Evolutionary conservation across 2,888 invertebrate genomes (phyloP), one percentile per base, ranked within the genome.

Genomic region (Coenonympha glycerion): DNA sequence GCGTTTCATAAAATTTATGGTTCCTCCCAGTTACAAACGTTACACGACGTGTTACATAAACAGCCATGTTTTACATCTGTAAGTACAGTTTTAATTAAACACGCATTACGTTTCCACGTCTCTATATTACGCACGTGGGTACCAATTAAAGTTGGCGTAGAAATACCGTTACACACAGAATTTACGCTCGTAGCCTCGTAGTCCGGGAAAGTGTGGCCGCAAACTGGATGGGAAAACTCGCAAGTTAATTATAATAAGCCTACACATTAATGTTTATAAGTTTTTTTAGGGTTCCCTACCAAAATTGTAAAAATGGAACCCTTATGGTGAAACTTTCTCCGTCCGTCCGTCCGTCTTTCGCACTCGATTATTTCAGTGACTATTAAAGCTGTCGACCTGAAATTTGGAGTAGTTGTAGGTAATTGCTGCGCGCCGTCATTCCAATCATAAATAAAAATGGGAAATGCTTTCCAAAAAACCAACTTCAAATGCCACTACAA

Each of bases 101-200:
- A 31, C 30, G 44, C 41, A 19, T 22, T 44, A 42, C 42, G 21
- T 31, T 44, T 33, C 9, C 21, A 11, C 13, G 21, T 30, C 31
- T 33, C 15, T 15, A 33, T 22, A 31, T 33, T 33, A 44, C 44
- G 44, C 31, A 31, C 44, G 31, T 21, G 19, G 19, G 42, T 21
- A 44, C 44, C 44, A 44, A 44, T 44, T 44, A 44, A 44, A 28
- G 30, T 44, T 44, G 15, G 44, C 31, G 44, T 33, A 44, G 41
- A 13, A 31, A 31, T 33, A 21, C 19, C 21, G 15, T 44, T 31
- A 31, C 31, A 44, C 33, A 31, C 31, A 44, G 31, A 30, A 30
- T 44, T 44, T 33, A 44, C 31, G 31, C 18, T 8, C 11, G 18
- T 41, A 41, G 28, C 28, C n/a, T n/a, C n/a, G n/a, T n/a, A n/a